These are phyloP conservation scores for Fukomys damarensis DNA, from an alignment of 2,113 vertebrate species.

Conservation along the genomic window DNA sequence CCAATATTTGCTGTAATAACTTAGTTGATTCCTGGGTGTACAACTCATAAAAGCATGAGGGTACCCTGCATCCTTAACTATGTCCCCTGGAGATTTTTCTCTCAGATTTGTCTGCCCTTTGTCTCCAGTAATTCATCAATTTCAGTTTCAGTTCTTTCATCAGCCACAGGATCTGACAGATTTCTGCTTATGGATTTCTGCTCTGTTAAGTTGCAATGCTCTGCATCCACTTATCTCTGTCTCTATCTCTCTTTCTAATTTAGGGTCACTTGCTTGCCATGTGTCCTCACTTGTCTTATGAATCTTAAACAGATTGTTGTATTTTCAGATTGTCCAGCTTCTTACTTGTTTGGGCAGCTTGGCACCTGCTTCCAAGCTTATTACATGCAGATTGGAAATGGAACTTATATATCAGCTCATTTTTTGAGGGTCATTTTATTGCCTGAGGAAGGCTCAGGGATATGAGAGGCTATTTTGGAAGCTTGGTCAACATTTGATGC, in stretches of 20 bases:
- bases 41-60: neutral
- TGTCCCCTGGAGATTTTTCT: neutral
- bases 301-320: neutral
- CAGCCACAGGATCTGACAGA: neutral
- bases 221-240: neutral
- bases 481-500: neutral
- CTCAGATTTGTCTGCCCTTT: neutral
- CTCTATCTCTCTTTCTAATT: neutral
- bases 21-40: neutral
- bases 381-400: neutral
- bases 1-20: neutral
- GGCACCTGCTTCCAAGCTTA: neutral
- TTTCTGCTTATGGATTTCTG: neutral
- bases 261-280: neutral
- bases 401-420: neutral
- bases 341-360: neutral
- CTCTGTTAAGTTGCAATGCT: neutral
- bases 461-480: neutral
- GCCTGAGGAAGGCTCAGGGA: neutral
- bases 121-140: neutral
- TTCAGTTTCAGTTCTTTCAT: neutral
- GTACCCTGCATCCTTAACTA: too few relatives aligned
- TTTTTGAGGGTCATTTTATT: neutral
- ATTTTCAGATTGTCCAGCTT: neutral
- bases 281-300: neutral